Conservation (phyloP, 2,797 vertebrate genomes). For the Paratrypauchen microcephalus region DNA sequence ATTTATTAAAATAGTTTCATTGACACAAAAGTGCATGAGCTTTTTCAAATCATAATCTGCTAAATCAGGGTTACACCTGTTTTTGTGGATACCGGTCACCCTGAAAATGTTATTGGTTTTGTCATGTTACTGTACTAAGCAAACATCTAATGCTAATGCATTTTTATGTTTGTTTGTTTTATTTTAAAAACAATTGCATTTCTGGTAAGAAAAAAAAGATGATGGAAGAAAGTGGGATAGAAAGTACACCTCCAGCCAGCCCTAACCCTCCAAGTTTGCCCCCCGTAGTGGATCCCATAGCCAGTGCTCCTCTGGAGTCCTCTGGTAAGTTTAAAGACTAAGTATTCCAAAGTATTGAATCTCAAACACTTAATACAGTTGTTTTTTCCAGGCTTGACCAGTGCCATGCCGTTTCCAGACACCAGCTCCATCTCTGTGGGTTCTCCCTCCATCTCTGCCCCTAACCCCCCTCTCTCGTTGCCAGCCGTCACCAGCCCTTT, state of each 20-base stretch:
- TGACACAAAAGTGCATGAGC: too few species aligned
- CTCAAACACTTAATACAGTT: not conserved
- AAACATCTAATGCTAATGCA: not conserved
- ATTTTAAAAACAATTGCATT: not conserved
- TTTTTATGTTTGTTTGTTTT: not conserved
- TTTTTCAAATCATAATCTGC: too few species aligned
- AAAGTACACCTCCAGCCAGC: conserved; percentile 88
- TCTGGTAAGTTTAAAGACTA: conserved; percentile 66
- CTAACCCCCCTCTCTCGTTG: conserved; percentile 48
- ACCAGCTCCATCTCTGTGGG: conserved; percentile 54
- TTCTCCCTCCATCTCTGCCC: conserved; percentile 53
- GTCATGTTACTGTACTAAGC: too few species aligned
- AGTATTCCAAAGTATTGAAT: not conserved
- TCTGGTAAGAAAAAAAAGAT: conserved; percentile 76
- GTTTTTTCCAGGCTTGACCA: conserved; percentile 68
- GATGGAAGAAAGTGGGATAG: conserved; percentile 98
- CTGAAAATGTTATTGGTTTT: too few species aligned
- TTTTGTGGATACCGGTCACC: too few species aligned
- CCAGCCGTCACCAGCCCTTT: conserved; percentile 53
- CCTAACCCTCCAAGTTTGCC: conserved; percentile 71
- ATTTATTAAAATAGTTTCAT: too few species aligned
- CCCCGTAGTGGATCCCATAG: conserved; percentile 25
- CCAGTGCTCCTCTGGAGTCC: conserved; percentile 53
- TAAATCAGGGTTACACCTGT: too few species aligned
- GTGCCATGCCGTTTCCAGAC: conserved; percentile 62